Evolutionary conservation across 2,888 invertebrate species (phyloP), one percentile per base, ranked within the genome.

Genomic region (Diarsia mendica): DNA sequence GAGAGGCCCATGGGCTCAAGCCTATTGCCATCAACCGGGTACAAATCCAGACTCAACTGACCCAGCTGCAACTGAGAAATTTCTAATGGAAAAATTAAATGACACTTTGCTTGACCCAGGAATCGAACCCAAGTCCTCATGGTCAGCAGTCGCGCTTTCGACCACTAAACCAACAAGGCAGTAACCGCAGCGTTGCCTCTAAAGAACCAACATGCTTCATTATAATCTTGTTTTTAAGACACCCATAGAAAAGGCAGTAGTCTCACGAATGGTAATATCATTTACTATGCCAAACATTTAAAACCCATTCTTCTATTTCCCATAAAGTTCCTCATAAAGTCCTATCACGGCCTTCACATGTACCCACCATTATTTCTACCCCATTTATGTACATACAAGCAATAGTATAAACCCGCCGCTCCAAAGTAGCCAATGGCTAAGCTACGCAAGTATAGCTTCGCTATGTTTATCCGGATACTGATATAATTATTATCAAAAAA

Each of bases 231-330:
- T 0, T 15, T 69, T 75, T 33, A 46, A n/a, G 18, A 39, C 1
- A 44, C 18, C 33, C 20, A 13, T n/a, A 46, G 11, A 51, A 33
- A 11, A 23, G 18, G 13, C 1, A 15, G 46, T 33, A 33, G 51
- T 5, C 44, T 33, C 11, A 63, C 53, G 33, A 44, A 33, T 55
- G 55, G 11, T 10, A 18, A 75, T 78, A 44, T 80, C n/a, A 65
- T 80, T 63, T 49, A 75, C 20, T 65, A 79, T 33, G 49, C 5
- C n/a, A 13, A 66, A 53, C 46, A 71, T 70, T 82, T 77, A 71
- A 71, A 77, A 71, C 66, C 66, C 51, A 77, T 67, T 77, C 77
- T 77, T 65, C 64, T 33, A 75, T 46, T 23, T n/a, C 23, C 53
- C 18, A 78, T 58, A 73, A 76, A 76, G 15, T 67, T 51, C 20